A percentile compares a stretch with the other conserved stretches of the same genome.
phyloP scores from a whole-genome alignment of 1,140 invertebrate species.

The Bombyx mori region DNA sequence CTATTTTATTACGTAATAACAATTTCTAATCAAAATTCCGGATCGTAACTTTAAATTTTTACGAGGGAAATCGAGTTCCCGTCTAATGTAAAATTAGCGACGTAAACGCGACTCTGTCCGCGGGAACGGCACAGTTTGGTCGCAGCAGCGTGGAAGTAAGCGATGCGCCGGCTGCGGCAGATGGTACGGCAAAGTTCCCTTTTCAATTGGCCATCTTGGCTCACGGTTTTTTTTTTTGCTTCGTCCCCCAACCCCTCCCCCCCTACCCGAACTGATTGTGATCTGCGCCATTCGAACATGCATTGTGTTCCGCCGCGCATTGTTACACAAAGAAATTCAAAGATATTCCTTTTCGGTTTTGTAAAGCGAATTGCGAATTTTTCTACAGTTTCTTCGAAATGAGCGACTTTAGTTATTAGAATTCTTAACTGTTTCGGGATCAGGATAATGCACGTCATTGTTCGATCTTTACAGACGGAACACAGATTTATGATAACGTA shows the following conservation, averaged over 20 bases:
- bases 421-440: conserved; percentile 26
- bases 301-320: conserved; percentile 31
- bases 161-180: conserved; percentile 46
- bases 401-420: conserved; percentile 32
- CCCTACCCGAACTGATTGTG: conserved; percentile 39
- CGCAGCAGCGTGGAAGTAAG: conserved; percentile 15
- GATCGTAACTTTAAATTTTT: conserved; percentile 16
- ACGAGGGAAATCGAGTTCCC: conserved; percentile 9
- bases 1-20: conserved; percentile 11
- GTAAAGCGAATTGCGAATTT: conserved; percentile 45
- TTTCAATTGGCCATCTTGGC: conserved; percentile 50
- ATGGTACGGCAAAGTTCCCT: conserved; percentile 35
- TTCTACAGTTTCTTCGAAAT: conserved; percentile 30
- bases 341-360: conserved; percentile 5
- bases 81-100: conserved; percentile 12
- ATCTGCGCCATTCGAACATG: conserved; percentile 45
- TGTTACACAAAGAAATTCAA: conserved; percentile 18
- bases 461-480: background rate
- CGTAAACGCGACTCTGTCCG: conserved; percentile 12
- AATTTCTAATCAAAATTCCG: conserved; percentile 8
- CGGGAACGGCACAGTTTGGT: conserved; percentile 17
- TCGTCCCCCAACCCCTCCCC: conserved; percentile 12
- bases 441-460: conserved; percentile 12
- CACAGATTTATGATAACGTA: too few relatives aligned
- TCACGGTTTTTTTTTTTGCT: conserved; percentile 37